A percentile compares a stretch with the other conserved stretches of the same genome.
These are phyloP conservation scores for Ephydatia muelleri DNA, from an alignment of 37 sponge, comb jelly and placozoan genomes.

Conservation along the genomic window DNA sequence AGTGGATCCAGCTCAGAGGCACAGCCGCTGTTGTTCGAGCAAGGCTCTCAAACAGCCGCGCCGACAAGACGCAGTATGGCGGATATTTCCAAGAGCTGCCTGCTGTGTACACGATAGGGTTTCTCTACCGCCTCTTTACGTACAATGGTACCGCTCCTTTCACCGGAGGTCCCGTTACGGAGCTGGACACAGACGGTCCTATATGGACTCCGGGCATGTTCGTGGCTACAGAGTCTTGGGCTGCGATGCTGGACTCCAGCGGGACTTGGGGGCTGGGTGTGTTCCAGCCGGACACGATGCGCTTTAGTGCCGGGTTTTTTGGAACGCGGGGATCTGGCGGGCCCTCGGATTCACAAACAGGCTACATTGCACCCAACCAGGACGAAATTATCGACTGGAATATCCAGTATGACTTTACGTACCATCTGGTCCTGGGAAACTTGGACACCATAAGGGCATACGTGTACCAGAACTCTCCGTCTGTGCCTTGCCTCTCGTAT, in stretches of 20 bases:
- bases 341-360: constrained; percentile 18
- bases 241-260: constrained; percentile 2
- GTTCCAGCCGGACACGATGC: constrained; percentile 20
- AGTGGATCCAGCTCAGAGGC: constrained; percentile 15
- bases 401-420: constrained; percentile 23
- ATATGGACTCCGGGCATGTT: not conserved
- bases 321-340: not conserved
- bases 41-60: constrained; percentile 8
- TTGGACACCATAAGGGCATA: constrained; percentile 15
- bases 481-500: not conserved
- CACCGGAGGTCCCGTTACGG: constrained; percentile 8
- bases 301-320: constrained; percentile 21
- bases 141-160: constrained; percentile 30
- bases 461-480: not conserved
- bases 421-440: constrained; percentile 22
- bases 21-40: not conserved
- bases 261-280: constrained; percentile 30
- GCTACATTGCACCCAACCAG: constrained; percentile 22
- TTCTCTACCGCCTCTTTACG: constrained; percentile 15
- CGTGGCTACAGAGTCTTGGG: constrained; percentile 22
- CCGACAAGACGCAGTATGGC: constrained; percentile 26
- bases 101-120: constrained; percentile 20
- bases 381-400: constrained; percentile 23
- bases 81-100: constrained; percentile 36
- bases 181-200: not conserved